A percentile compares a stretch with the other conserved stretches of the same genome.
Conservation (phyloP, 2,888 invertebrate genomes). For the Melangyna quadrimaculata region DNA sequence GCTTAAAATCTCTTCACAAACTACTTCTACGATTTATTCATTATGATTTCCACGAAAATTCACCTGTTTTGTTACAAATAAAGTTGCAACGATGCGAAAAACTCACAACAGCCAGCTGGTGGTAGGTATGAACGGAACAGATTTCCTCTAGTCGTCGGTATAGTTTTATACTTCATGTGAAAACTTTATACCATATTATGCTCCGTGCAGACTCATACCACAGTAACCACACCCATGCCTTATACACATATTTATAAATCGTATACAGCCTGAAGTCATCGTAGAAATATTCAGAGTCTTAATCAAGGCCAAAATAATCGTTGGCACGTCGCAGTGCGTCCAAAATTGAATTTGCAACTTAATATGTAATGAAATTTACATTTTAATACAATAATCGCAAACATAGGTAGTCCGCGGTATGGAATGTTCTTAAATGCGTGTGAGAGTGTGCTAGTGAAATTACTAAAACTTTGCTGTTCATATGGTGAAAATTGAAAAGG, state of each 20-base stretch:
- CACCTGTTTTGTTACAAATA: background rate
- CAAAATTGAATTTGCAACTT: slow-evolving; percentile 55
- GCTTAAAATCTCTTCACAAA: background rate
- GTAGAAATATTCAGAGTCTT: background rate
- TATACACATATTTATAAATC: no score
- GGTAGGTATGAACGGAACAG: background rate
- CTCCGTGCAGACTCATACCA: background rate
- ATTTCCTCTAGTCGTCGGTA: background rate
- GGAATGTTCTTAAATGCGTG: background rate
- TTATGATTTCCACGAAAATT: background rate
- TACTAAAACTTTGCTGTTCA: slow-evolving; percentile 29
- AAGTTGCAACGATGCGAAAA: background rate
- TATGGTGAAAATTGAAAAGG: no score
- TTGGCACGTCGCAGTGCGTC: slow-evolving; percentile 37
- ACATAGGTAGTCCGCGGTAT: slow-evolving; percentile 5
- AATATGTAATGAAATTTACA: slow-evolving; percentile 44
- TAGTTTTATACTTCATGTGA: background rate
- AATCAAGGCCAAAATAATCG: slow-evolving; percentile 28
- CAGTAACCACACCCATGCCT: background rate
- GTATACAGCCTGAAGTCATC: background rate
- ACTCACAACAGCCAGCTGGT: background rate
- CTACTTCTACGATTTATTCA: background rate
- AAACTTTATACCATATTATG: slow-evolving; percentile 7
- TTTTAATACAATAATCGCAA: slow-evolving; percentile 42
- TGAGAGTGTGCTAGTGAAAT: background rate